phyloP scores from a whole-genome alignment of 2,888 invertebrate species.

The Chrysotoxum bicinctum region DNA sequence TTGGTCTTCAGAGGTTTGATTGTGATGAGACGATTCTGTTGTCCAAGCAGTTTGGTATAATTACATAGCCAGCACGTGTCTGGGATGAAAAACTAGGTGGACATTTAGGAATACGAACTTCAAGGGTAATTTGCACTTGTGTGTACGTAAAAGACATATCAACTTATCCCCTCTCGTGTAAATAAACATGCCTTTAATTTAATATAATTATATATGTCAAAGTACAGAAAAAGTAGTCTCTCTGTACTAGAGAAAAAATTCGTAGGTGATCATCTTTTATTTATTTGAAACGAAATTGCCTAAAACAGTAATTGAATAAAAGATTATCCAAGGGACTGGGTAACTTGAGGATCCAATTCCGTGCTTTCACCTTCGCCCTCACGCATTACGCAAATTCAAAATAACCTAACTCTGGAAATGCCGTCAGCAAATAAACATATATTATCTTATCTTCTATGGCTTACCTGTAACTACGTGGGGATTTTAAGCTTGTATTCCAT shows the following conservation, averaged over 20 bases:
- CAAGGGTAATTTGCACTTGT: slow-evolving; percentile 43
- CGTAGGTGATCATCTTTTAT: slow-evolving; percentile 59
- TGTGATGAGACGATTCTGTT: slow-evolving; percentile 39
- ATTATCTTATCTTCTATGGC: slow-evolving; percentile 44
- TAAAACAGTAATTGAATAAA: slow-evolving; percentile 64
- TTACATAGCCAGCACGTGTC: slow-evolving; percentile 42
- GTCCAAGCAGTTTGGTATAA: slow-evolving; percentile 33
- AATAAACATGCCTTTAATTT: slow-evolving; percentile 39
- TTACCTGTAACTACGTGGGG: slow-evolving; percentile 47
- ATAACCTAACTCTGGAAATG: slow-evolving; percentile 27
- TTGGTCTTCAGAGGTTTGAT: slow-evolving; percentile 32
- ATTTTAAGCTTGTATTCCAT: slow-evolving; percentile 48
- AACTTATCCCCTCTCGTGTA: not conserved
- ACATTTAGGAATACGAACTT: slow-evolving; percentile 19
- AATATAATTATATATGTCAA: slow-evolving; percentile 44
- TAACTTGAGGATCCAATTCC: slow-evolving; percentile 14
- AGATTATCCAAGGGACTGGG: slow-evolving; percentile 51
- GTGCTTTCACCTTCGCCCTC: slow-evolving; percentile 2
- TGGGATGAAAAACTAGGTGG: slow-evolving; percentile 16
- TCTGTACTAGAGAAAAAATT: not conserved
- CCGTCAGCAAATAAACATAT: slow-evolving; percentile 60
- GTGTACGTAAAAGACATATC: not conserved
- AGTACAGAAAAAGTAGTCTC: slow-evolving; percentile 3
- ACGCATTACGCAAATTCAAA: slow-evolving; percentile 51
- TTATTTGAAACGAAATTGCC: slow-evolving; percentile 47